Percentiles rank a stretch among this genome's conserved stretches.
Conservation (phyloP, 2,797 vertebrate genomes). For the Pseudotriccus pelzelni region DNA sequence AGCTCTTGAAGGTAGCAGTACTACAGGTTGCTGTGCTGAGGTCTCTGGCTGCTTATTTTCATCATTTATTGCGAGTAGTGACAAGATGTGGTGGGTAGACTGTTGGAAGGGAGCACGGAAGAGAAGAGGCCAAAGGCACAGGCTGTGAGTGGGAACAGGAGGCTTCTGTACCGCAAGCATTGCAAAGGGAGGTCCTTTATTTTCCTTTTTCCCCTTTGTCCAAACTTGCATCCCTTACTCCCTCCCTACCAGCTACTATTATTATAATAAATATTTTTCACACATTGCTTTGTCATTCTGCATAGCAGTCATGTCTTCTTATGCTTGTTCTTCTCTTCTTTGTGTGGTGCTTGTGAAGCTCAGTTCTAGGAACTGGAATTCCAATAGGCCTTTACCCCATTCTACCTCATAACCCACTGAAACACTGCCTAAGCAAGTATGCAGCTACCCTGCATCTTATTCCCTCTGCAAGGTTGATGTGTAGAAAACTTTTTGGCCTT, state of each 20-base stretch:
- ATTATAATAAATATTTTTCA: neutral
- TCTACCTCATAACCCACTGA: neutral
- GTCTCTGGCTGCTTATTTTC: neutral
- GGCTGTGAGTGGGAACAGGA: neutral
- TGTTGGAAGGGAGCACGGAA: neutral
- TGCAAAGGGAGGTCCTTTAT: neutral
- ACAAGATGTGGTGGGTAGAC: neutral
- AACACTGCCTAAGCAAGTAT: neutral
- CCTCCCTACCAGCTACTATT: neutral
- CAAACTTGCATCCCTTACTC: neutral
- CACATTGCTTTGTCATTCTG: neutral
- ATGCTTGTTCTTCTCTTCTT: neutral
- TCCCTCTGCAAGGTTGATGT: neutral
- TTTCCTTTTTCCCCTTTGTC: neutral
- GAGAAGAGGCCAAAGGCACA: neutral
- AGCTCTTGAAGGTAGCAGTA: neutral
- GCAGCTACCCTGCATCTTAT: neutral
- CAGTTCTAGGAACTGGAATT: neutral
- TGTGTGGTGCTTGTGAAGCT: neutral
- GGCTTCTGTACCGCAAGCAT: neutral
- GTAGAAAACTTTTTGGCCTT: neutral
- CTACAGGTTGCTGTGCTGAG: neutral
- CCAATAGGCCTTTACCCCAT: neutral
- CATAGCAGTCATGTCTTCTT: neutral
- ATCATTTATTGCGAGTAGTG: neutral